Percentiles rank a stretch among this genome's conserved stretches.
Evolutionary conservation across 2,797 vertebrate genomes (phyloP).

Genomic region (Fistularia commersonii): DNA sequence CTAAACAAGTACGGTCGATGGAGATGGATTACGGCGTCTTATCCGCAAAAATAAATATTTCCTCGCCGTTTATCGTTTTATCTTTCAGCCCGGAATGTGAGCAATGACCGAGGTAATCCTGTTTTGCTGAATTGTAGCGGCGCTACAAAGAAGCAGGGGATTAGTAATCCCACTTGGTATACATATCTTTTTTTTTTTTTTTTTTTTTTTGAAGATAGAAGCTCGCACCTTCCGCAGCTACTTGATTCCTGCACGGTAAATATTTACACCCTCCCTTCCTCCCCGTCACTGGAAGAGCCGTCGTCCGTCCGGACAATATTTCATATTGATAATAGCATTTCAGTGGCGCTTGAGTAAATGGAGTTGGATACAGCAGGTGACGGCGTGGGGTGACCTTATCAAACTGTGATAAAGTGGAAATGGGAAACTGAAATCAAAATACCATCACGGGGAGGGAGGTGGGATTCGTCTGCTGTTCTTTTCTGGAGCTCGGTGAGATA

Average conservation of each 20-base stretch:
- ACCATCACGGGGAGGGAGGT: conserved; percentile 50
- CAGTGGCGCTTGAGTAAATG: conserved; percentile 73
- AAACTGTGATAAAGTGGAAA: conserved; percentile 83
- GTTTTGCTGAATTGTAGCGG: conserved; percentile 51
- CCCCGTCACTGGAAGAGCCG: conserved; percentile 52
- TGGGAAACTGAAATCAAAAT: conserved; percentile 80
- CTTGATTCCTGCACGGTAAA: conserved; percentile 69
- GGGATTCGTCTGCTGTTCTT: conserved; percentile 56
- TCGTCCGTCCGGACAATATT: conserved; percentile 72
- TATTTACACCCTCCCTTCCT: conserved; percentile 69
- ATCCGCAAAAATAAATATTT: conserved; percentile 54
- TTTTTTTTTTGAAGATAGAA: conserved; percentile 39
- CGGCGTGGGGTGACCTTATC: conserved; percentile 80
- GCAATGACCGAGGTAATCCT: conserved; percentile 47
- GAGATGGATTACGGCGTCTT: conserved; percentile 45
- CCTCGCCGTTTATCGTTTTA: conserved; percentile 51
- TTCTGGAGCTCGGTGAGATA: conserved; percentile 23
- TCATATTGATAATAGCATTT: conserved; percentile 79
- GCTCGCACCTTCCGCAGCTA: conserved; percentile 50
- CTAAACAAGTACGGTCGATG: conserved; percentile 34
- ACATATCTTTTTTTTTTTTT: no score
- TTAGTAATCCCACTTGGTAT: conserved; percentile 47
- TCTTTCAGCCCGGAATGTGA: conserved; percentile 39
- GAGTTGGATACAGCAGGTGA: conserved; percentile 78
- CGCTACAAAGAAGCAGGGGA: conserved; percentile 51